Conservation (phyloP, 2,113 vertebrate genomes). For the Rhegmatorhina hoffmannsi region DNA sequence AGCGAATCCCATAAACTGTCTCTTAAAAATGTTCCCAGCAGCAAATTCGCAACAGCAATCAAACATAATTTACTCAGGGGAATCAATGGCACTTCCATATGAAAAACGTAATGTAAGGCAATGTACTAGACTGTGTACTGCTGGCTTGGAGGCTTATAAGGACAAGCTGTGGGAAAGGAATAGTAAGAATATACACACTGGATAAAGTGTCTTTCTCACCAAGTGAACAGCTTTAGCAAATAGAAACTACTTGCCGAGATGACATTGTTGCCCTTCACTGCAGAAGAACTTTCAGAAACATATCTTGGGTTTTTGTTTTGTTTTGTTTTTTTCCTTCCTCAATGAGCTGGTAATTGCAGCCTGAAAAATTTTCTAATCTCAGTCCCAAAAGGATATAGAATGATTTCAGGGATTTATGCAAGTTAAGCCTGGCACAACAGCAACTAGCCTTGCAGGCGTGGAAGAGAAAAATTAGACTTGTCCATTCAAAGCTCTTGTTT, state of each 20-base stretch:
- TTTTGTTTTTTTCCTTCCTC: background rate
- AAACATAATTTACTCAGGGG: background rate
- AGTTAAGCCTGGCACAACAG: background rate
- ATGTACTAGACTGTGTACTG: background rate
- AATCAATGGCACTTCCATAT: background rate
- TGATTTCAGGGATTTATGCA: constrained; percentile 26
- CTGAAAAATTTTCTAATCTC: background rate
- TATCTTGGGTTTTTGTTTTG: background rate
- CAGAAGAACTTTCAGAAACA: background rate
- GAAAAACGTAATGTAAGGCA: background rate
- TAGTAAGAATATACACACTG: background rate
- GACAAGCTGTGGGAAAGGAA: background rate
- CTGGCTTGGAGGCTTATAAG: background rate
- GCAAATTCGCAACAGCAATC: background rate
- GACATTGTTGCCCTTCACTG: background rate
- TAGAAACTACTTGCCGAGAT: background rate
- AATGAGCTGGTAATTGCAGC: background rate
- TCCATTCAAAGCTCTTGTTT: background rate
- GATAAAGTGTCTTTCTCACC: background rate
- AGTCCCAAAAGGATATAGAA: background rate
- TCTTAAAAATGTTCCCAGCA: background rate
- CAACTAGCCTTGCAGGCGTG: background rate
- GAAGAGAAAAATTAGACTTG: background rate
- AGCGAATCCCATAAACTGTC: background rate
- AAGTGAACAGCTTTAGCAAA: background rate